Base-by-base conservation (phyloP, 2,113 vertebrate genomes). In the Leptosomus discolor region DNA sequence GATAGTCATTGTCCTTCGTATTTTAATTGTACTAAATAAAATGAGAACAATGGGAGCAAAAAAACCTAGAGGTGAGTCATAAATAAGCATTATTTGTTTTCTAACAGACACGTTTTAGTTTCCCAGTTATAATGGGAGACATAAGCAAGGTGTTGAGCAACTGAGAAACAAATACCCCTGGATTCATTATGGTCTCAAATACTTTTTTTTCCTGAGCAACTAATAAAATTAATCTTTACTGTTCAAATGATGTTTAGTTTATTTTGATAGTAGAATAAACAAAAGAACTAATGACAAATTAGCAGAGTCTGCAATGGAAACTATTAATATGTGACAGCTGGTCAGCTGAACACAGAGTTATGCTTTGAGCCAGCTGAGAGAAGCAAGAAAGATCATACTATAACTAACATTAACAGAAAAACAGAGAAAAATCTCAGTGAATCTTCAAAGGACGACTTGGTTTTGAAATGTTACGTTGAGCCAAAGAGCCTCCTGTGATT, bases 1-100 rank as follows among this genome's bases (percentile, higher is more conserved):
- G 91, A 92, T 91, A 95, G 81, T 41, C 84, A 91, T 95, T 95
- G 77, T 91, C 74, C 74, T 96, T 96, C 95, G 91, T 96, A 90
- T 92, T 96, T 96, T 91, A 96, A 82, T 88, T 88, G 81, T 69
- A 53, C 50, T 94, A 80, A 87, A 91, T 92, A 91, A 95, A 95
- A 95, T 82, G 9, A 79, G 95, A 95, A 97, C 91, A 97, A 97
- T 94, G 53, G 77, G 63, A 92, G 22, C 1, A 19, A 94, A 92
- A 88, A 92, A 87, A 24, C 16, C n/a, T 65, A 82, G 80, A 96
- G 84, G 86, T 97, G 57, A 83, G 67, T 87, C 88, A 94, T 75
- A 96, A 95, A 91, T 90, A 96, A 91, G 48, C 24, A 65, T 92
- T 91, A 75, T 71, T 94, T 92, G 41, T 36, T 94, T 89, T 91